Conservation (phyloP, 2,113 vertebrate species). For the Tragulus kanchil region DNA sequence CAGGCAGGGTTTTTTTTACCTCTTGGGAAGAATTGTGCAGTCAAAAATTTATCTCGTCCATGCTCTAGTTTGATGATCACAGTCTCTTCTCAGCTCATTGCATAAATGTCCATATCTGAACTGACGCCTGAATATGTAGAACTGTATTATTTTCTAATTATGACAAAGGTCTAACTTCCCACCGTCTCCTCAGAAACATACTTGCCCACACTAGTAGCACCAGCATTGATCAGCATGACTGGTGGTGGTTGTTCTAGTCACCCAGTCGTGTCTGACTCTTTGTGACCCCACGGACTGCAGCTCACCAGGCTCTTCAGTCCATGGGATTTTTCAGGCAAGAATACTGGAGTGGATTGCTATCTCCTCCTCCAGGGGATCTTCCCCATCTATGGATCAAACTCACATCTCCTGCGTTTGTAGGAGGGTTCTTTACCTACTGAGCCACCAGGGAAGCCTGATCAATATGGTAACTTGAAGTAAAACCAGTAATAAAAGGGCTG, state of each 20-base stretch:
- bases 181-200: not conserved
- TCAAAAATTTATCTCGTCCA: not conserved
- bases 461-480: not conserved
- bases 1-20: too few species aligned
- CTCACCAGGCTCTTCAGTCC: not conserved
- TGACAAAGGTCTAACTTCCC: not conserved
- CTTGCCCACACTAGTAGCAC: not conserved
- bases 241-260: not conserved
- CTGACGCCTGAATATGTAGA: not conserved
- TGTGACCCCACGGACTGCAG: not conserved
- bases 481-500: not conserved
- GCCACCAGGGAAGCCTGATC: not conserved
- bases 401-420: not conserved
- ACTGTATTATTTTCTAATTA: not conserved
- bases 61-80: not conserved
- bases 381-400: not conserved
- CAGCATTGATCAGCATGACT: not conserved
- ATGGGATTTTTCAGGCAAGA: not conserved
- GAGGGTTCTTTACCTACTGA: not conserved
- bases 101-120: not conserved
- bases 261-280: not conserved
- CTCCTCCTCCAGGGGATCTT: not conserved
- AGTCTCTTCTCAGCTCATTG: not conserved
- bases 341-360: not conserved
- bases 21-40: not conserved